These are phyloP conservation scores for Hyles vespertilio DNA, from an alignment of 1,140 invertebrate species.

Conservation along the genomic window DNA sequence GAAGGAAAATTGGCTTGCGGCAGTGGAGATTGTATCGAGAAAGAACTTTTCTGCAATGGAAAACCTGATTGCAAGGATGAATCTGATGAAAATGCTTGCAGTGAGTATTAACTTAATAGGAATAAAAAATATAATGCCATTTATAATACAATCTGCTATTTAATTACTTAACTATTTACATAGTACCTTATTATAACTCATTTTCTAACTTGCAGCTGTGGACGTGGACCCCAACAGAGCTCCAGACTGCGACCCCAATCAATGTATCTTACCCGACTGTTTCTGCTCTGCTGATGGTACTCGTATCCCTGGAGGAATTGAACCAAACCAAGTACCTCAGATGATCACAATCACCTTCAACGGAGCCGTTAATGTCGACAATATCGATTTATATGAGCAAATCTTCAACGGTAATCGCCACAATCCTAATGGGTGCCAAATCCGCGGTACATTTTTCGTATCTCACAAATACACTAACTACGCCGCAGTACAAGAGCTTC, in stretches of 20 bases:
- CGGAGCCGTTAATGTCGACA: constrained; percentile 95
- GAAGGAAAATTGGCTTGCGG: constrained; percentile 92
- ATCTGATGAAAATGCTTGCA: constrained; percentile 96
- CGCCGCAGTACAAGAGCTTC: constrained; percentile 93
- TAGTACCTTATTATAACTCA: no score
- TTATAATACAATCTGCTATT: not conserved
- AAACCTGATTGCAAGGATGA: constrained; percentile 94
- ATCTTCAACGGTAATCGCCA: constrained; percentile 90
- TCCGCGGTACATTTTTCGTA: constrained; percentile 95
- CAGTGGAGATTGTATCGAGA: constrained; percentile 92
- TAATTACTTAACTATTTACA: no score
- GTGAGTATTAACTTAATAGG: constrained; percentile 79
- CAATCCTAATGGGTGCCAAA: constrained; percentile 96
- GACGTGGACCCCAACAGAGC: constrained; percentile 91
- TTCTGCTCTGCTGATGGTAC: constrained; percentile 96
- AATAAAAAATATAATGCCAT: not conserved
- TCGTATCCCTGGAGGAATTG: constrained; percentile 88
- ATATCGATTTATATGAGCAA: constrained; percentile 94
- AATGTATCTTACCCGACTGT: constrained; percentile 93
- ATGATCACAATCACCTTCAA: constrained; percentile 97
- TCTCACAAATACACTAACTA: constrained; percentile 98
- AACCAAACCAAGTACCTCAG: constrained; percentile 91
- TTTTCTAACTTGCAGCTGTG: constrained; percentile 79
- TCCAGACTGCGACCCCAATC: constrained; percentile 90
- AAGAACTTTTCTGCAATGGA: constrained; percentile 94